Evolutionary conservation across 2,113 vertebrate genomes (phyloP), one percentile per base, ranked within the genome.

Genomic region (Orthonyx spaldingii): DNA sequence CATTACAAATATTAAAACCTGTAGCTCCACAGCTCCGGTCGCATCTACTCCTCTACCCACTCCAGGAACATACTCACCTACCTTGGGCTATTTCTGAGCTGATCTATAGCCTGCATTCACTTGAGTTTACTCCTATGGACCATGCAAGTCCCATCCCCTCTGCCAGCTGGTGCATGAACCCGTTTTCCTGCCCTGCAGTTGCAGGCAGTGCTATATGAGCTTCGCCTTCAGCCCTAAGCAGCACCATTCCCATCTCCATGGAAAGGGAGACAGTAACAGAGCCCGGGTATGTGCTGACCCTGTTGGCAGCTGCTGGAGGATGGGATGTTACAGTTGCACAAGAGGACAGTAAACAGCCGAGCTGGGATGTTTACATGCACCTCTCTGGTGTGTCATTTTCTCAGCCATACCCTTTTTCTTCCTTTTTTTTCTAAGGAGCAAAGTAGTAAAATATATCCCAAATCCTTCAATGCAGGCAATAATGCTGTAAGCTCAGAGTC

Each of bases 341-440:
- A 42, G 59, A 56, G 55, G n/a, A 92, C 80, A 84, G 60, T 2
- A 66, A 92, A 81, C 27, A 70, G 76, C 2, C 5, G 46, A 66
- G 41, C 57, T 57, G 69, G 47, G 35, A 32, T n/a, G 71, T 47
- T 44, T 64, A 75, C 13, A 19, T 55, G 55, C n/a, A 59, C 84
- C 63, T 66, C 69, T 12, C 78, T 65, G 55, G 53, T 60, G 42
- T 57, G 65, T 77, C 59, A 59, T 80, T 90, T 93, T 92, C 77
- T 89, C 87, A 85, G 50, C 52, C 79, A 49, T 49, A 61, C 19
- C 60, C 60, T 72, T 94, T 84, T 79, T 50, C 72, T 80, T 93
- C 59, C 47, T 53, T 52, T 20, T 84, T 56, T 53, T 47, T 39
- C 41, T 50, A 90, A 90, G 32, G 41, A 72, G 33, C 19, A 13